Conservation (phyloP, 1,140 invertebrate species). For the Aphelenchoides avenae region DNA sequence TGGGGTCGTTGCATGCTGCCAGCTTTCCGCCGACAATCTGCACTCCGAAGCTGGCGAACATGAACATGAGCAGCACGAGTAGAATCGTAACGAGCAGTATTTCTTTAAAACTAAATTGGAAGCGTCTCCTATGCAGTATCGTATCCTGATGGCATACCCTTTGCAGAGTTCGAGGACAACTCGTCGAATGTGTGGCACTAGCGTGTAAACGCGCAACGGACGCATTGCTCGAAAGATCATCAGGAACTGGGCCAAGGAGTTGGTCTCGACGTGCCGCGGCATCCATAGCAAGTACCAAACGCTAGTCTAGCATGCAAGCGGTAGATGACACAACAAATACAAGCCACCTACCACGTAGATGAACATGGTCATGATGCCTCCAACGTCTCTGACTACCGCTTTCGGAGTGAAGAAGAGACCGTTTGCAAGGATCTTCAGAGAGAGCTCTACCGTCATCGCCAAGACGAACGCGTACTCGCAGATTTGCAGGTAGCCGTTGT, state of each 20-base stretch:
- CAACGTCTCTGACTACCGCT: conserved; percentile 93
- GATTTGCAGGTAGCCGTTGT: conserved; percentile 62
- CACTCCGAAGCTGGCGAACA: conserved; percentile 97
- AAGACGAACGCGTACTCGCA: conserved; percentile 96
- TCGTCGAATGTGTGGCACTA: conserved; percentile 99
- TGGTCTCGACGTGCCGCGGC: conserved; percentile 81
- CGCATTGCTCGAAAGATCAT: conserved; percentile 94
- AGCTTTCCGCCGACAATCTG: conserved; percentile 91
- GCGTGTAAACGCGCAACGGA: conserved; percentile 89
- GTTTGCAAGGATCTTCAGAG: conserved; percentile 92
- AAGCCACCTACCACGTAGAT: conserved; percentile 79
- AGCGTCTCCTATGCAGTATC: no score
- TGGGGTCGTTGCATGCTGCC: conserved; percentile 35
- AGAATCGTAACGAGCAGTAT: conserved; percentile 93
- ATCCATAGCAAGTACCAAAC: conserved; percentile 95
- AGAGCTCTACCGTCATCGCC: conserved; percentile 93
- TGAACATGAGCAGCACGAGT: conserved; percentile 93
- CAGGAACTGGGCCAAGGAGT: conserved; percentile 84
- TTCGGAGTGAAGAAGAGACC: conserved; percentile 98
- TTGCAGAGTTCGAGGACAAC: conserved; percentile 97
- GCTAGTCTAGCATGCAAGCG: conserved; percentile 69
- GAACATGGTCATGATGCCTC: conserved; percentile 90
- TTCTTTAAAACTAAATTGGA: no score
- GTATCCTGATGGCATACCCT: no score
- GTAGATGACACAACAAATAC: background rate